A percentile compares a stretch with the other conserved stretches of the same genome.
Evolutionary conservation across 2,113 vertebrate genomes (phyloP).

Genomic region (Ovibos moschatus): DNA sequence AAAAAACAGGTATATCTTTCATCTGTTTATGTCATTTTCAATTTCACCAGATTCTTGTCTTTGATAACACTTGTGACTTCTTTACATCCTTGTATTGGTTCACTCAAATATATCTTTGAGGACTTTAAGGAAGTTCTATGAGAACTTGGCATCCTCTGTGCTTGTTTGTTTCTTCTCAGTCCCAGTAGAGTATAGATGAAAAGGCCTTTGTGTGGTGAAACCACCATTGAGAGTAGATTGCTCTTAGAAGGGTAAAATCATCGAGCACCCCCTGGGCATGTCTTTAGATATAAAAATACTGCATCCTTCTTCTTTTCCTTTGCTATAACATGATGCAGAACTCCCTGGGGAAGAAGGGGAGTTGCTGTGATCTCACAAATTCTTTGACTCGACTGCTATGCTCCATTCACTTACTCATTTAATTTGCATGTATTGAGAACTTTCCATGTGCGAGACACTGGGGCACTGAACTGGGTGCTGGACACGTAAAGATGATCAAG

Average conservation of each 20-base stretch:
- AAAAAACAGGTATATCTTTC: background rate
- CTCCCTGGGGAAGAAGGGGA: background rate
- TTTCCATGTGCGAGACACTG: background rate
- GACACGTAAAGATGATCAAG: background rate
- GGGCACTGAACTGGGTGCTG: background rate
- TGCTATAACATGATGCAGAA: background rate
- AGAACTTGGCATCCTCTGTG: background rate
- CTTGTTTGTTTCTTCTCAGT: slow-evolving; percentile 6
- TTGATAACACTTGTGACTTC: background rate
- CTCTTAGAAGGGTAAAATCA: slow-evolving; percentile 1
- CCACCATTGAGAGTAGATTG: background rate
- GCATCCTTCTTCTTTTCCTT: background rate
- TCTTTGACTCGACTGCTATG: slow-evolving; percentile 13
- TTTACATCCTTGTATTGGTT: background rate
- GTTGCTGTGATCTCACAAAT: background rate
- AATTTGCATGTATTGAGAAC: background rate
- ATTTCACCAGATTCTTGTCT: background rate
- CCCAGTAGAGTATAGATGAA: slow-evolving; percentile 3
- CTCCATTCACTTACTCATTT: background rate
- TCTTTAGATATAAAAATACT: background rate
- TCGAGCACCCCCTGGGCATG: background rate
- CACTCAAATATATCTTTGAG: background rate
- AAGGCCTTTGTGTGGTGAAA: background rate
- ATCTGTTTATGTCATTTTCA: background rate
- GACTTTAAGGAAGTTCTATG: background rate